Evolutionary conservation across 2,888 invertebrate genomes (phyloP), one percentile per base, ranked within the genome.

Genomic region (Lottia scabra): DNA sequence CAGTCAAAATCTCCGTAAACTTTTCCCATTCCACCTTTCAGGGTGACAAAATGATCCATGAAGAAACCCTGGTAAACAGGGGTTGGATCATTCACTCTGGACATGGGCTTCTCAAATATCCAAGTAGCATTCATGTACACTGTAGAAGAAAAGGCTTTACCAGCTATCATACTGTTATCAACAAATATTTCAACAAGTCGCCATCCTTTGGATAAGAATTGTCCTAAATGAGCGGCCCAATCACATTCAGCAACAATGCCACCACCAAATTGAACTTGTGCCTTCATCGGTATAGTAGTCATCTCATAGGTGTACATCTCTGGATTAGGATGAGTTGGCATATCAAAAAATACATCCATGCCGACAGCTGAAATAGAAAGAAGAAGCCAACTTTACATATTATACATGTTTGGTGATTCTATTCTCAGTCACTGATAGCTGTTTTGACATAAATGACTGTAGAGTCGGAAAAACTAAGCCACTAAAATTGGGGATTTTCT

Each of bases 101-200:
- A 81, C 0, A 77, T 75, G 10, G 85, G 82, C 74, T 87, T 88
- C 76, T 88, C 88, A 75, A 88, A 88, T 30, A 87, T 83, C 84
- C 87, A 87, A 45, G 86, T 77, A 38, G 84, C 81, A 75, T 85
- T 84, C 63, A 81, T 76, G 12, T 68, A 68, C 0, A 72, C 64
- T 1, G 74, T 74, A 2, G 70, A 67, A 30, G 71, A 68, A 43
- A 71, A 64, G 10, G 64, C 70, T 56, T 56, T 56, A 1, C 19
- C 19, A 56, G 8, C 23, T 19, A 23, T 19, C 56, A 44, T 23
- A 0, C 75, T 73, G 30, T 74, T 71, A 74, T 87, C 87, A 45
- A 85, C 78, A 75, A 87, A 87, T 43, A 87, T 82, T 69, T 87
- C 87, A 0, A 87, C 82, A 30, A 87, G 80, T 64, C 83, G 82